Conservation (phyloP, 1,140 invertebrate species). For the Dendrolimus punctatus region DNA sequence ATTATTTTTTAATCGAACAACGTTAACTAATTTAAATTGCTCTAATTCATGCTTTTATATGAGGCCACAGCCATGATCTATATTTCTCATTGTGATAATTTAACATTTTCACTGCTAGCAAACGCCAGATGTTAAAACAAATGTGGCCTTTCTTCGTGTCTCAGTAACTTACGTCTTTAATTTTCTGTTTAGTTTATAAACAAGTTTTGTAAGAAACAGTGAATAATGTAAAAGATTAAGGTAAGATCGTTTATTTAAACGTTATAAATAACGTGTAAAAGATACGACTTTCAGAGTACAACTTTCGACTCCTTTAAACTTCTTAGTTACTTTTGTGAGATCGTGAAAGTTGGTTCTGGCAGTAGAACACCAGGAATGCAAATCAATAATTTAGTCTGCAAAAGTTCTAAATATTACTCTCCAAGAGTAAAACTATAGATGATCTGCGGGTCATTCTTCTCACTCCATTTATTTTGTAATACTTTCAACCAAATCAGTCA, state of each 20-base stretch:
- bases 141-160: conserved; percentile 10
- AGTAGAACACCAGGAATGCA: too few relatives aligned
- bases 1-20: neutral
- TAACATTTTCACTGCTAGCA: conserved; percentile 4
- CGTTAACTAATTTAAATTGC: conserved; percentile 18
- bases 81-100: conserved; percentile 10
- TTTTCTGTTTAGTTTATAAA: conserved; percentile 1
- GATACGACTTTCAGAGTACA: too few relatives aligned
- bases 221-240: conserved; percentile 3
- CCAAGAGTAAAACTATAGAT: too few relatives aligned
- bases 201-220: conserved; percentile 1
- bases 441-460: too few relatives aligned
- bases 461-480: too few relatives aligned
- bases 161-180: conserved; percentile 5
- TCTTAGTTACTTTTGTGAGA: too few relatives aligned
- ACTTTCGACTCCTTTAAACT: too few relatives aligned
- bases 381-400: too few relatives aligned
- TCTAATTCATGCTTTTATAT: conserved; percentile 12
- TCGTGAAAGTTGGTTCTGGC: too few relatives aligned
- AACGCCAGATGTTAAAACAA: too few relatives aligned
- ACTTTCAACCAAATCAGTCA: too few relatives aligned
- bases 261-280: neutral
- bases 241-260: conserved; percentile 1
- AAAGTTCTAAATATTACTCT: too few relatives aligned
- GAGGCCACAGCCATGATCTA: conserved; percentile 21